These are phyloP conservation scores for Peromyscus eremicus DNA, from an alignment of 2,797 vertebrate species.

Conservation along the genomic window DNA sequence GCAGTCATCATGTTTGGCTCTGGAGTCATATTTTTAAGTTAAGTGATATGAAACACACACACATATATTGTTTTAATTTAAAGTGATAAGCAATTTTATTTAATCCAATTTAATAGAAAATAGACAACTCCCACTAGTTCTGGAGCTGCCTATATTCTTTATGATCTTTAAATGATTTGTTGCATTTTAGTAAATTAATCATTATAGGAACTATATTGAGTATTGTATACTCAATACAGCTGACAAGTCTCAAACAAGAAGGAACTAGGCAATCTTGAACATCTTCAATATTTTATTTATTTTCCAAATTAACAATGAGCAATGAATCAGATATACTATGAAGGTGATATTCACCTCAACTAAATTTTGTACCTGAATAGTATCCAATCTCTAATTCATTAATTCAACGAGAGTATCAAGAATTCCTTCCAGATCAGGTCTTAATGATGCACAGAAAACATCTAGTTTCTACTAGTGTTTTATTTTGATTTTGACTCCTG, in stretches of 20 bases:
- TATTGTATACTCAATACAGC: background rate
- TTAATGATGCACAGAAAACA: slow-evolving; percentile 27
- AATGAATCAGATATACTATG: background rate
- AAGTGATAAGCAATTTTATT: slow-evolving; percentile 3
- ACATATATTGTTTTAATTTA: background rate
- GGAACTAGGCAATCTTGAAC: background rate
- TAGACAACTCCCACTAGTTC: background rate
- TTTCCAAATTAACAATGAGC: slow-evolving; percentile 33
- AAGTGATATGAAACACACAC: background rate
- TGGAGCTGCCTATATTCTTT: slow-evolving; percentile 17
- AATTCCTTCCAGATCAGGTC: background rate
- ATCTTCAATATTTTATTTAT: slow-evolving; percentile 45
- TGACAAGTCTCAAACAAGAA: background rate
- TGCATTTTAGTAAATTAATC: slow-evolving; percentile 1
- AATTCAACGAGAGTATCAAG: slow-evolving; percentile 19
- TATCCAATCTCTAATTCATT: background rate
- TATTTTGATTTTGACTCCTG: background rate
- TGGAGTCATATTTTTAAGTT: background rate
- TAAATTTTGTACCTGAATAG: background rate
- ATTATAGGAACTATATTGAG: background rate
- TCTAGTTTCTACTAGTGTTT: background rate
- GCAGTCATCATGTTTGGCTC: background rate
- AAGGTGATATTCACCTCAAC: background rate
- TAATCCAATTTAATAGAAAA: background rate
- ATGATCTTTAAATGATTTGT: slow-evolving; percentile 20